These are phyloP conservation scores for Labeo rohita DNA, from an alignment of 2,113 vertebrate species.

Conservation along the genomic window DNA sequence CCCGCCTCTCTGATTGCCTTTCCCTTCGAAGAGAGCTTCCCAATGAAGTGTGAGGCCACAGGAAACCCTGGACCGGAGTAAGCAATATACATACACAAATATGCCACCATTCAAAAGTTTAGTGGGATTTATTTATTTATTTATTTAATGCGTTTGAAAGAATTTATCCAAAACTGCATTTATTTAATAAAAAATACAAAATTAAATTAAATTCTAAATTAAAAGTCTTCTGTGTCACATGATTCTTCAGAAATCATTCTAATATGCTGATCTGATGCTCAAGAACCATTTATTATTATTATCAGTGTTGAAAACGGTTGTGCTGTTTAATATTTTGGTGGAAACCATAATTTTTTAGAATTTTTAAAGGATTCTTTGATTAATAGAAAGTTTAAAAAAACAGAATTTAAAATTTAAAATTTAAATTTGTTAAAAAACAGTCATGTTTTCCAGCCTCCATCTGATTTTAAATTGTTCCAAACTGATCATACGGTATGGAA, in stretches of 20 bases:
- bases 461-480: background rate
- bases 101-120: background rate
- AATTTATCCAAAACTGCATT: background rate
- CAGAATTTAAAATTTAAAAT: background rate
- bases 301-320: background rate
- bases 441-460: background rate
- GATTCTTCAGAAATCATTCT: background rate
- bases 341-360: background rate
- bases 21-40: slow-evolving; percentile 90
- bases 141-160: background rate
- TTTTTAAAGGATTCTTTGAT: background rate
- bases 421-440: background rate
- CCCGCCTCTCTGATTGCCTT: slow-evolving; percentile 84
- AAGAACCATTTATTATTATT: background rate
- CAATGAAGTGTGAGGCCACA: slow-evolving; percentile 89
- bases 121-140: background rate
- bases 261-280: background rate
- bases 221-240: too few relatives aligned
- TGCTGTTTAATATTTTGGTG: background rate
- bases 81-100: slow-evolving; percentile 66
- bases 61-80: slow-evolving; percentile 90
- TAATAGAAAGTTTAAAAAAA: background rate
- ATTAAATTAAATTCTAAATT: too few relatives aligned
- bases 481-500: background rate
- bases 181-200: background rate